Percentiles rank a stretch among this genome's conserved stretches.
Conservation (phyloP, 2,888 invertebrate species). For the Archips crataeganus region DNA sequence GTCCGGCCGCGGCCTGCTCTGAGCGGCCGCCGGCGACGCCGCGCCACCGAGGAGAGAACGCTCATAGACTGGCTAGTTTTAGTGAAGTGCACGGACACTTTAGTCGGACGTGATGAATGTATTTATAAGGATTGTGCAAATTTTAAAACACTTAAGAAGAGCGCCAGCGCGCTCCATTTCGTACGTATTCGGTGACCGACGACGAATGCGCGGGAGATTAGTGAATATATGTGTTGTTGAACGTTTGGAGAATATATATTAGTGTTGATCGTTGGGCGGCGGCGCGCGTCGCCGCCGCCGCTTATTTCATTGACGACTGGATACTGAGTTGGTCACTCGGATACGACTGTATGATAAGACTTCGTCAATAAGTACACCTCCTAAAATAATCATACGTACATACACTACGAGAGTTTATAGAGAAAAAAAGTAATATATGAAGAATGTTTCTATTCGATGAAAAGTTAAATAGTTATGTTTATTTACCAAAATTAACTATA, state of each 20-base stretch:
- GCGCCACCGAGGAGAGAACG: conserved; percentile 74
- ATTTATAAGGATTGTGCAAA: conserved; percentile 61
- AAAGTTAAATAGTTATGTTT: conserved; percentile 78
- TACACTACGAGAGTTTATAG: conserved; percentile 77
- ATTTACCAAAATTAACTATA: conserved; percentile 81
- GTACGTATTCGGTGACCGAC: conserved; percentile 79
- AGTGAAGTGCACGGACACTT: conserved; percentile 81
- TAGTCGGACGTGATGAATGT: conserved; percentile 69
- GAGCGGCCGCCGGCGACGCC: conserved; percentile 43
- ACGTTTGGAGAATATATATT: conserved; percentile 83
- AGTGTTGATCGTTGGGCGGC: conserved; percentile 74
- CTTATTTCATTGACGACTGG: conserved; percentile 74
- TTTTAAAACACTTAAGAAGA: conserved; percentile 58
- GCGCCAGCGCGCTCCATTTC: conserved; percentile 51
- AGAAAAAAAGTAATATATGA: conserved; percentile 80
- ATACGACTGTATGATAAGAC: conserved; percentile 75
- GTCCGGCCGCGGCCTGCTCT: conserved; percentile 46
- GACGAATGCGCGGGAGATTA: conserved; percentile 75
- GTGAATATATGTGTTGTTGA: conserved; percentile 86
- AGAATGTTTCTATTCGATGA: conserved; percentile 81
- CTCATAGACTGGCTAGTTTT: conserved; percentile 85
- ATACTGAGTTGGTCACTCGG: conserved; percentile 80
- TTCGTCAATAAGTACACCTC: conserved; percentile 76
- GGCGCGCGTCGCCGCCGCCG: conserved; percentile 56
- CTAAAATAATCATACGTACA: conserved; percentile 76